Conservation (phyloP, 2,113 vertebrate genomes). For the Labeo rohita region DNA sequence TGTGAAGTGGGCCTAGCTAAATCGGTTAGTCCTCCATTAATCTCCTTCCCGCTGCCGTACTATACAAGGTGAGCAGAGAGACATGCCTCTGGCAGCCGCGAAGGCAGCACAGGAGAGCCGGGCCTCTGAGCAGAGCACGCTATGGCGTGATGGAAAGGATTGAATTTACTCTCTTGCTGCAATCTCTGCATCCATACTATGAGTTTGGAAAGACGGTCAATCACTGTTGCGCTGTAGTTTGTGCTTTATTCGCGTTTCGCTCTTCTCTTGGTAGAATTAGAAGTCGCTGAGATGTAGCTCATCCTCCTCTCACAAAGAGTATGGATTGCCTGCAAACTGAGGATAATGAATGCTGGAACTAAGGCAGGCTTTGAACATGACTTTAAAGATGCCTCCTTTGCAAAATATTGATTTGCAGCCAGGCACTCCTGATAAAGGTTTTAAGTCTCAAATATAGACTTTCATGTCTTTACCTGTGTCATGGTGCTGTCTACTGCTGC, state of each 20-base stretch:
- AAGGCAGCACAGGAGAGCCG: conserved; percentile 12
- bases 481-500: neutral
- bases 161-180: conserved; percentile 42
- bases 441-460: conserved; percentile 35
- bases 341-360: conserved; percentile 50
- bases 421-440: conserved; percentile 14
- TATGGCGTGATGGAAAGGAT: conserved; percentile 37
- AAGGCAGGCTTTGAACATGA: conserved; percentile 19
- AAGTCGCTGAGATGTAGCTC: conserved; percentile 8
- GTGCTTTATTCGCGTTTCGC: neutral
- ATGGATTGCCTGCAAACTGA: conserved; percentile 49
- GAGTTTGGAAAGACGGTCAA: conserved; percentile 24
- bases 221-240: conserved; percentile 9
- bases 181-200: conserved; percentile 31
- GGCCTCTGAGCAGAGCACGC: conserved; percentile 18
- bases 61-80: conserved; percentile 32
- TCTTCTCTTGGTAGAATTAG: conserved; percentile 8
- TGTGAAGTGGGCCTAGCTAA: conserved; percentile 52
- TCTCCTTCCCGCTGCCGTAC: conserved; percentile 45
- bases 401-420: conserved; percentile 41
- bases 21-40: conserved; percentile 53
- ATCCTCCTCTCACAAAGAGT: conserved; percentile 13
- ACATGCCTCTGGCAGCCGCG: conserved; percentile 24
- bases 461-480: conserved; percentile 20
- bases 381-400: conserved; percentile 46